Conservation (phyloP, 1,140 invertebrate species). For the Epicauta chinensis region DNA sequence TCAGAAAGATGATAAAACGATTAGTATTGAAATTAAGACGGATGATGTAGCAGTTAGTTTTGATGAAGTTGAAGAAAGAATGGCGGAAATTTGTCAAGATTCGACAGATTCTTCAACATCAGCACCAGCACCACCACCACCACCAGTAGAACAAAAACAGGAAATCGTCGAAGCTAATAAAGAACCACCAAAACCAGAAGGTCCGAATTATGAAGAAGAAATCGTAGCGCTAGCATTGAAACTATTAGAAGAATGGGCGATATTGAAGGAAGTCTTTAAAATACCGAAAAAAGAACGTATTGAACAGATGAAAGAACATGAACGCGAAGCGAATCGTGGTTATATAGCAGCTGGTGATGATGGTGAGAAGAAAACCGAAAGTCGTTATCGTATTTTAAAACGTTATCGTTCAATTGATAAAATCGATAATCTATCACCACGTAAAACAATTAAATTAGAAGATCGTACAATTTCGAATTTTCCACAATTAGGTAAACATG, state of each 20-base stretch:
- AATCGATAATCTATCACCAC: background rate
- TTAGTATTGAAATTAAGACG: constrained; percentile 1
- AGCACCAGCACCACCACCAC: too few species aligned
- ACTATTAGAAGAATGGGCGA: constrained; percentile 68
- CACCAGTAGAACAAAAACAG: too few species aligned
- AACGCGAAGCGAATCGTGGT: constrained; percentile 70
- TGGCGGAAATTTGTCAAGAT: too few species aligned
- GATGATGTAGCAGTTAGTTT: background rate
- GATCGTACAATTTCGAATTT: constrained; percentile 42
- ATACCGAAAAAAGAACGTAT: constrained; percentile 93
- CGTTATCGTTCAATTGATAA: constrained; percentile 30
- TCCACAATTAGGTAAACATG: constrained; percentile 55
- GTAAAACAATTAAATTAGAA: constrained; percentile 11
- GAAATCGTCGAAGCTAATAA: constrained; percentile 19
- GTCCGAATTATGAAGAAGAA: constrained; percentile 36
- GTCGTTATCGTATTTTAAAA: constrained; percentile 33
- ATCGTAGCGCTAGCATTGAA: constrained; percentile 52
- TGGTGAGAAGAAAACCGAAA: constrained; percentile 39
- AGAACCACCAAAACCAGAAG: constrained; percentile 14
- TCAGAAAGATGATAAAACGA: background rate
- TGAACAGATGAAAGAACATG: constrained; percentile 89
- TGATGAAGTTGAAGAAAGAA: constrained; percentile 19
- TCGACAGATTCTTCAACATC: too few species aligned
- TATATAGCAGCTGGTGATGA: constrained; percentile 26
- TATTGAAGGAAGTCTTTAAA: constrained; percentile 80